These are phyloP conservation scores for Periophthalmus magnuspinnatus DNA, from an alignment of 2,797 vertebrate species.

Conservation along the genomic window DNA sequence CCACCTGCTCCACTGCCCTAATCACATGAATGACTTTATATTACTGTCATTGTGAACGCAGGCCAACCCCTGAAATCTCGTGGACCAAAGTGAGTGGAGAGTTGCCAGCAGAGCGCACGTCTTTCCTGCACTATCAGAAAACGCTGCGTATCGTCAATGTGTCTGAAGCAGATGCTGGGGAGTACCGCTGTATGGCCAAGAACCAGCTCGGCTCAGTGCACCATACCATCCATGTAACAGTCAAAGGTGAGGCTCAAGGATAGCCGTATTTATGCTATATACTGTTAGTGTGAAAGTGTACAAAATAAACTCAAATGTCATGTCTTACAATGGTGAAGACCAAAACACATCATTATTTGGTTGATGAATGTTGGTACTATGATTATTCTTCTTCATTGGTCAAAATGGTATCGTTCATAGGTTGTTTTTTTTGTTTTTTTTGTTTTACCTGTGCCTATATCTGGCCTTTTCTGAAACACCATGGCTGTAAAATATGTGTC, in stretches of 20 bases:
- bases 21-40: neutral
- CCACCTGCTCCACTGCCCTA: constrained; percentile 30
- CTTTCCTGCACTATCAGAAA: constrained; percentile 88
- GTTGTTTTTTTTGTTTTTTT: no score
- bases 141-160: constrained; percentile 87
- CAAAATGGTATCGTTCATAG: no score
- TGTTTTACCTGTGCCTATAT: no score
- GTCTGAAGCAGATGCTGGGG: constrained; percentile 90
- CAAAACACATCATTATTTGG: no score
- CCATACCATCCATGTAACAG: constrained; percentile 87
- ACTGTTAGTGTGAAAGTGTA: no score
- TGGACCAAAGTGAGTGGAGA: constrained; percentile 91
- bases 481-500: no score
- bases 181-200: constrained; percentile 89
- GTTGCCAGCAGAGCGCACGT: constrained; percentile 80
- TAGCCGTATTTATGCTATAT: neutral
- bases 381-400: no score
- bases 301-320: no score
- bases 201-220: constrained; percentile 82
- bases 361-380: no score
- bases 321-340: no score
- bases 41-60: constrained; percentile 47
- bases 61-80: constrained; percentile 89
- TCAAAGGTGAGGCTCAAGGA: constrained; percentile 83
- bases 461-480: no score